Conservation (phyloP, 2,888 invertebrate genomes). For the Aporophyla lueneburgensis region DNA sequence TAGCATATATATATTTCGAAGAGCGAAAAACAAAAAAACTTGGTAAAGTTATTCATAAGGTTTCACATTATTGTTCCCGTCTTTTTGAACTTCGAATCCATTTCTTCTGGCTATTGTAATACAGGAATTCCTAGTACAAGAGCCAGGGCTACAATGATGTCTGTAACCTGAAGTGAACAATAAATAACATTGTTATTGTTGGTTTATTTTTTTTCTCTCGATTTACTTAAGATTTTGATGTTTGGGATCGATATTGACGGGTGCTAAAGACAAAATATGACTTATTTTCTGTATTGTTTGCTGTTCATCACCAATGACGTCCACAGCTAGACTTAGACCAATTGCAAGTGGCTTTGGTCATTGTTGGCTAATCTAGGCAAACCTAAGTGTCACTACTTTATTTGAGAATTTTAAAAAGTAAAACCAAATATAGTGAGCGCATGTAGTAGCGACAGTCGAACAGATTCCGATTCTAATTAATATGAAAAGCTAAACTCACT, state of each 20-base stretch:
- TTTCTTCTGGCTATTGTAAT: no score
- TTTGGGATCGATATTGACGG: background rate
- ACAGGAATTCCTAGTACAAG: no score
- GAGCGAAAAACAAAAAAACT: conserved; percentile 10
- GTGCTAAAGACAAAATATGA: no score
- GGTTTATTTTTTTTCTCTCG: background rate
- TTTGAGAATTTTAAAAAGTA: background rate
- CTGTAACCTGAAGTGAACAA: no score
- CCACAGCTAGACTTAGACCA: no score
- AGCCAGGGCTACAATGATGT: no score
- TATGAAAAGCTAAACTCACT: conserved; percentile 32
- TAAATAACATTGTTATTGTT: background rate
- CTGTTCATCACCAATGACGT: no score
- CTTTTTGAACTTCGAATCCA: conserved; percentile 22
- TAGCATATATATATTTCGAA: background rate
- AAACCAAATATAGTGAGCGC: background rate
- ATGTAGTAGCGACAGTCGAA: background rate
- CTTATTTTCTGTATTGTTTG: no score
- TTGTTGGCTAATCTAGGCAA: no score
- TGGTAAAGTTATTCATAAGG: conserved; percentile 1
- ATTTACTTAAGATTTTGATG: background rate
- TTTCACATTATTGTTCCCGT: conserved; percentile 18
- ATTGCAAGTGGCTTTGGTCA: no score
- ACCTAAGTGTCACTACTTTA: no score
- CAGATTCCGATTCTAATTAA: conserved; percentile 45